These are phyloP conservation scores for Pyxicephalus adspersus DNA, from an alignment of 2,113 vertebrate species.

Conservation along the genomic window DNA sequence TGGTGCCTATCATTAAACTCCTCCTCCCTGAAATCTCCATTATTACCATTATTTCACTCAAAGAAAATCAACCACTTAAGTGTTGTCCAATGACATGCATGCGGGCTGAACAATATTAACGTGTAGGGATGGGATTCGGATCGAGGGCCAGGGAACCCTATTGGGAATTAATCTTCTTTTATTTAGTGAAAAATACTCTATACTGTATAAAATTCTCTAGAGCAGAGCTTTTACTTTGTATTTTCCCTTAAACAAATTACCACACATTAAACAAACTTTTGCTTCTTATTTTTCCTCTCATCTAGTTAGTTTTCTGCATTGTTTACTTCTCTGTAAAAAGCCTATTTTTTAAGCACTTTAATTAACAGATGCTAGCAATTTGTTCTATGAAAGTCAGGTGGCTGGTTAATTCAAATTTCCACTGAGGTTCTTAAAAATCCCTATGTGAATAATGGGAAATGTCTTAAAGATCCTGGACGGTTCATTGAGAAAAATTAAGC, in stretches of 20 bases:
- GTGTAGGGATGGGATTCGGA: too few species aligned
- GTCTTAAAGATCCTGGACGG: background rate
- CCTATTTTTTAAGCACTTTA: background rate
- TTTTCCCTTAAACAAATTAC: background rate
- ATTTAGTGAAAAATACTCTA: background rate
- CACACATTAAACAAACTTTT: background rate
- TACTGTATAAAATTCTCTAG: background rate
- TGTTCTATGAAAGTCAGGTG: slow-evolving; percentile 1
- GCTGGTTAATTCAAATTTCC: slow-evolving; percentile 14
- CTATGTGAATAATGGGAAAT: slow-evolving; percentile 4
- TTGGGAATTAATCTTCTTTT: too few species aligned
- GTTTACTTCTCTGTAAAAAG: slow-evolving; percentile 1
- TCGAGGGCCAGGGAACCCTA: too few species aligned
- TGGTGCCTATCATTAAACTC: too few species aligned
- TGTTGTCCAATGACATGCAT: too few species aligned
- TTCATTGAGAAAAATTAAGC: slow-evolving; percentile 21
- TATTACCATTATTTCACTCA: too few species aligned
- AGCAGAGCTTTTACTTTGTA: background rate
- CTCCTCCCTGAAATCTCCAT: too few species aligned
- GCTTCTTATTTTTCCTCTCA: background rate
- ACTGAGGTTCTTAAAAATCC: slow-evolving; percentile 13
- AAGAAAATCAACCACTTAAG: too few species aligned
- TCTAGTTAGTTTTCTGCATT: background rate
- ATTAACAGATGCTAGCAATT: slow-evolving; percentile 23
- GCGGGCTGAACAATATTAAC: too few species aligned